Evolutionary conservation across 2,888 invertebrate species (phyloP).

Genomic region (Xanthorhoe spadicearia): DNA sequence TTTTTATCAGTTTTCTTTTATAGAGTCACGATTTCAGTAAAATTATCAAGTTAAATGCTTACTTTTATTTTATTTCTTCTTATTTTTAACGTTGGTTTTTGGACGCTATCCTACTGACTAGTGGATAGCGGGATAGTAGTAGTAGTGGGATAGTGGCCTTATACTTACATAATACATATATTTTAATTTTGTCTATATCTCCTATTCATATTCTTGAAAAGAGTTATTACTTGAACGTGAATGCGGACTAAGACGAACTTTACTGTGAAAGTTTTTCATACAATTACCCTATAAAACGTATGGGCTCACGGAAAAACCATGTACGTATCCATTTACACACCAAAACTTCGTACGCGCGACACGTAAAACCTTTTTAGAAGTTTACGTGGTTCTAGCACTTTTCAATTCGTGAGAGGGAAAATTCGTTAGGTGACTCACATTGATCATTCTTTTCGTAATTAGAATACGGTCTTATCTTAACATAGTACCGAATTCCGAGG

Average conservation of each 20-base stretch:
- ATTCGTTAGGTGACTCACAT: background rate
- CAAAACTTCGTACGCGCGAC: constrained; percentile 32
- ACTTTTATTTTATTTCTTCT: no score
- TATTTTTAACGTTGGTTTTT: no score
- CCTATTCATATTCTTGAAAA: background rate
- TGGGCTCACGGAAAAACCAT: constrained; percentile 20
- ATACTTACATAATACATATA: no score
- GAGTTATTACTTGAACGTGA: background rate
- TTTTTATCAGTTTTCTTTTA: no score
- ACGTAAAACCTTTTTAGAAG: constrained; percentile 36
- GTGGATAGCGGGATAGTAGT: no score
- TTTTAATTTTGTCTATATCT: no score
- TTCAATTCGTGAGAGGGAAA: constrained; percentile 16
- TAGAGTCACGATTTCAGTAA: no score
- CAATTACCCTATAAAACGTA: constrained; percentile 10
- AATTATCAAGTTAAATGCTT: no score
- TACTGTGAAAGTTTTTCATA: constrained; percentile 8
- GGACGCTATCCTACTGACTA: no score
- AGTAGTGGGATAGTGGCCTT: no score
- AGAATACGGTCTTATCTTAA: background rate
- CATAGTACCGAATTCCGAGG: no score
- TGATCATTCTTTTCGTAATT: background rate
- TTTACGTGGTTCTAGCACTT: constrained; percentile 21
- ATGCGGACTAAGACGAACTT: background rate
- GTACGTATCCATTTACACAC: constrained; percentile 13